Percentiles rank a stretch among this genome's conserved stretches.
These are phyloP conservation scores for Drosophila bocqueti DNA, from an alignment of 1,140 invertebrate genomes.

Conservation along the genomic window DNA sequence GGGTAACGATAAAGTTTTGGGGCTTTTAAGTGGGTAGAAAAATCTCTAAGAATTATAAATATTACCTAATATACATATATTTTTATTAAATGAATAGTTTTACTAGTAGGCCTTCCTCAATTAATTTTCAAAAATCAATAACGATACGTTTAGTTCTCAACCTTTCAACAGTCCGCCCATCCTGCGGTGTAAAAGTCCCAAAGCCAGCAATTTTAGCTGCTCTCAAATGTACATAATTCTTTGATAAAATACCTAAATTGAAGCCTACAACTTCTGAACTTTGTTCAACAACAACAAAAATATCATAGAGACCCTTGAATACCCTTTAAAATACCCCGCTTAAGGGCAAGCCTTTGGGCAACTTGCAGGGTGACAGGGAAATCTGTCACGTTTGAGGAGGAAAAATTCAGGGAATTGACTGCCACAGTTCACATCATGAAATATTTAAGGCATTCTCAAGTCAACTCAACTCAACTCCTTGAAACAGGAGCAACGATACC, in stretches of 20 bases:
- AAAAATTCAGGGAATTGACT: constrained; percentile 39
- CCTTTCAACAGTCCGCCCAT: constrained; percentile 25
- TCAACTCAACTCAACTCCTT: constrained; percentile 36
- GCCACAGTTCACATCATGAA: constrained; percentile 58
- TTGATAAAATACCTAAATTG: constrained; percentile 33
- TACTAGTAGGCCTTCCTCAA: neutral
- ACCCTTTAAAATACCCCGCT: neutral
- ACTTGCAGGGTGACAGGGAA: constrained; percentile 12
- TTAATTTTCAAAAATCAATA: constrained; percentile 20
- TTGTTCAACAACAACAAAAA: neutral
- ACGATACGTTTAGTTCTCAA: constrained; percentile 14
- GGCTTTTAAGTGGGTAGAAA: neutral
- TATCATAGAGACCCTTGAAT: neutral
- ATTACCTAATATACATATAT: neutral
- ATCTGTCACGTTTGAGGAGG: constrained; percentile 9
- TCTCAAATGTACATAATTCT: constrained; percentile 41
- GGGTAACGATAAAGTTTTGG: neutral
- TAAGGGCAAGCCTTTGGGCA: neutral
- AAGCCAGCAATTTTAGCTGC: constrained; percentile 31
- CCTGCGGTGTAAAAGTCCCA: neutral
- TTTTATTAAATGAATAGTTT: neutral
- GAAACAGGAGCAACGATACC: constrained; percentile 24
- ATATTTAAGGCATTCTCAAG: constrained; percentile 49
- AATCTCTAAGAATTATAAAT: neutral
- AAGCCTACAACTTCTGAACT: constrained; percentile 18